Evolutionary conservation across 2,113 vertebrate genomes (phyloP).

Genomic region (Salvator merianae): DNA sequence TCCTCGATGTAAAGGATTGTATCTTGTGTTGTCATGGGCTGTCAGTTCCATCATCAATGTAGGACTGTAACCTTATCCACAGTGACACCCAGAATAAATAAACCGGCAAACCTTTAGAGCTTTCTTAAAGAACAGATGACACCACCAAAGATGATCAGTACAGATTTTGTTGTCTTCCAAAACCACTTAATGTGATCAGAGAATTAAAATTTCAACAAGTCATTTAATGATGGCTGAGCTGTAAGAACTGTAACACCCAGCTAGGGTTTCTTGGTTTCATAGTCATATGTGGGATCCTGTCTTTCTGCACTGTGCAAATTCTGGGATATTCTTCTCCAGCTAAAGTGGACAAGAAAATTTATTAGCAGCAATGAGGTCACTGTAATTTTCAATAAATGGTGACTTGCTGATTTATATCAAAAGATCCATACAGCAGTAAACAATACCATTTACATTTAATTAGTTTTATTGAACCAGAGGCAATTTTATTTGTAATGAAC

Average conservation of each 20-base stretch:
- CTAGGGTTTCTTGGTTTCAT: slow-evolving; percentile 73
- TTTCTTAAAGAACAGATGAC: slow-evolving; percentile 73
- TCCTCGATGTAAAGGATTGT: slow-evolving; percentile 41
- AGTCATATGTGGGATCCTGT: slow-evolving; percentile 51
- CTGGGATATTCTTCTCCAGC: slow-evolving; percentile 53
- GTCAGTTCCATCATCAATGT: slow-evolving; percentile 62
- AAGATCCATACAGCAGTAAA: slow-evolving; percentile 87
- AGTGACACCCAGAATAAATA: slow-evolving; percentile 61
- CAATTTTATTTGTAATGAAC: slow-evolving; percentile 89
- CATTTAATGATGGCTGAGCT: slow-evolving; percentile 70
- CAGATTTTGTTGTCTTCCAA: slow-evolving; percentile 79
- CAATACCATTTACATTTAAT: slow-evolving; percentile 92
- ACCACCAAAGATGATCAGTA: slow-evolving; percentile 67
- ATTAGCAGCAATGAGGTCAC: slow-evolving; percentile 86
- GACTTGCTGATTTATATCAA: slow-evolving; percentile 86
- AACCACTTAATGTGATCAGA: slow-evolving; percentile 87
- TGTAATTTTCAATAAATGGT: slow-evolving; percentile 88
- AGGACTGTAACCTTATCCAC: slow-evolving; percentile 70
- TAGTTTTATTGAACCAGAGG: slow-evolving; percentile 89
- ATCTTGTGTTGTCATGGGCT: slow-evolving; percentile 65
- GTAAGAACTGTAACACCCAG: slow-evolving; percentile 58
- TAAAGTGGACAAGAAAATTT: slow-evolving; percentile 84
- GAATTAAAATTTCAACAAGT: slow-evolving; percentile 84
- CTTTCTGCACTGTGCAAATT: slow-evolving; percentile 44
- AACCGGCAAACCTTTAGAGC: slow-evolving; percentile 49